Evolutionary conservation across 2,797 vertebrate species (phyloP), one percentile per base, ranked within the genome.

Genomic region (Lepilemur septentrionalis): DNA sequence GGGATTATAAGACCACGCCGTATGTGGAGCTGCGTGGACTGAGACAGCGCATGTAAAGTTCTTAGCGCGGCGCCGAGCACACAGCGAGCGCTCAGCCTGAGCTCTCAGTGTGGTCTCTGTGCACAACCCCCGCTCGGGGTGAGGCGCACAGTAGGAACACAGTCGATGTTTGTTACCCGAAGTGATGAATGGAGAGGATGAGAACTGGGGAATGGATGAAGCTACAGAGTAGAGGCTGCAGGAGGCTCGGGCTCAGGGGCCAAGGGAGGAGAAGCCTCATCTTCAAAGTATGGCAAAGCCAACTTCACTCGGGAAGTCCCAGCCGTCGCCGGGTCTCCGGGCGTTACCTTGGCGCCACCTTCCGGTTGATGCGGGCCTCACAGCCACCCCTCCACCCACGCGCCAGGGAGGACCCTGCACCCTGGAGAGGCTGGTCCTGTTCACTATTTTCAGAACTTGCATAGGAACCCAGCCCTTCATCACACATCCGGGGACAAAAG

Each of bases 281-380:
- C 55, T 55, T n/a, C 89, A 23, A 25, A 48, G 86, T 12, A 4
- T 17, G 25, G 52, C 63, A 8, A 76, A 81, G 13, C 23, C 81
- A 5, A 10, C 23, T 28, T 38, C 30, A 1, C 70, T 7, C 78
- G 28, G 38, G 9, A 4, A 2, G 15, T 1, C 65, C 91, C 41
- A 59, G 30, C 32, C 7, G 3, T 59, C 6, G 4, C 15, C 23
- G 5, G 20, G 69, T 52, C 93, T 96, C 92, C n/a, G 13, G 28
- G 41, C 11, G 96, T 92, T 81, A 72, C 89, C 25, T 97, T 95
- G 79, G 93, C 50, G 95, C 97, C 98, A 97, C 92, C 97, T 97
- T 38, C 96, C 92, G 98, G 97, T 50, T 41, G 4, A 43, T 38
- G 7, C 0, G 7, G 13, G 73, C 69, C 48, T 95, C 57, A 90